Percentiles rank a stretch among this genome's conserved stretches.
phyloP scores from a whole-genome alignment of 2,888 invertebrate genomes.

The Mythimna vitellina region DNA sequence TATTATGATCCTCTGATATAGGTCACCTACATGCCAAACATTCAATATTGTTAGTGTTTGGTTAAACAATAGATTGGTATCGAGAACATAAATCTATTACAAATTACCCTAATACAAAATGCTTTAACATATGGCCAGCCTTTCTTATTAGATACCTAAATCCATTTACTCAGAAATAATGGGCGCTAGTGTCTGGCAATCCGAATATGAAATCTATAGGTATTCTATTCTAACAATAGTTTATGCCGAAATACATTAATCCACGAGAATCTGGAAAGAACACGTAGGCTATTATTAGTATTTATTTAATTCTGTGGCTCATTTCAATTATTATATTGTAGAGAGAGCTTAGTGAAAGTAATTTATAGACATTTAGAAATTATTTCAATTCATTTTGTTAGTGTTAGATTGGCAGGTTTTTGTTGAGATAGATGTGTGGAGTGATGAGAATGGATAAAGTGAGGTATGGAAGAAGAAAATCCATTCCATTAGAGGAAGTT shows the following conservation, averaged over 20 bases:
- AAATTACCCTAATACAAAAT: not conserved
- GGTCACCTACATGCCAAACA: too few relatives aligned
- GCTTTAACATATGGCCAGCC: not conserved
- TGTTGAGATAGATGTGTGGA: too few relatives aligned
- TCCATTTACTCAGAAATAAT: constrained; percentile 28
- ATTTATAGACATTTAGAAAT: not conserved
- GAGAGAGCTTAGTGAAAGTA: not conserved
- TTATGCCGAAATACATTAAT: constrained; percentile 36
- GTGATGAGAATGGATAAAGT: too few relatives aligned
- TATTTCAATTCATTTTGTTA: not conserved
- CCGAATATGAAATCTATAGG: constrained; percentile 6
- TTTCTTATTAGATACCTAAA: not conserved
- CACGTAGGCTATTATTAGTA: constrained; percentile 39
- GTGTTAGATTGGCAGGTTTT: not conserved
- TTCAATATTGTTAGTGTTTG: too few relatives aligned
- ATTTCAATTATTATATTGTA: not conserved
- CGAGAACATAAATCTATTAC: too few relatives aligned
- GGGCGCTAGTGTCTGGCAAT: constrained; percentile 14
- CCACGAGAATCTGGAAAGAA: constrained; percentile 12
- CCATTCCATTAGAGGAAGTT: too few relatives aligned
- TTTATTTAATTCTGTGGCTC: constrained; percentile 6
- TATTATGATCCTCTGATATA: too few relatives aligned
- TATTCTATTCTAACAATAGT: constrained; percentile 30
- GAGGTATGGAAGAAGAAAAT: too few relatives aligned
- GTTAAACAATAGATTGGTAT: too few relatives aligned